These are phyloP conservation scores for Lepidotrigona ventralis DNA, from an alignment of 1,140 invertebrate species.

Conservation along the genomic window DNA sequence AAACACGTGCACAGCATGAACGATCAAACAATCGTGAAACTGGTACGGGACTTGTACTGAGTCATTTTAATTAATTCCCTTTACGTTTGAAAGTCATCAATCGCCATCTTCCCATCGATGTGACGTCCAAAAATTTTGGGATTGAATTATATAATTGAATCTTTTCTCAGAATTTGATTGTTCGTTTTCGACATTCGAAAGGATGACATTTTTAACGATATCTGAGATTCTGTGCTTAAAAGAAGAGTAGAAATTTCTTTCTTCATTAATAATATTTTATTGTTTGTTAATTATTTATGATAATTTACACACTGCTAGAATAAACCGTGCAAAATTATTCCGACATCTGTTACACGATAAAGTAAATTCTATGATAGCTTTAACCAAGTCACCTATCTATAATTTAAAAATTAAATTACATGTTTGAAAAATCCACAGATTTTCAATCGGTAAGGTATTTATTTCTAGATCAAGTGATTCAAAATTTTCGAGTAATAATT, in stretches of 20 bases:
- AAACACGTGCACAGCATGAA: constrained; percentile 20
- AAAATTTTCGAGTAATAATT: not conserved
- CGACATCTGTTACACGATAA: too few species aligned
- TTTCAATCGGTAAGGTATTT: not conserved
- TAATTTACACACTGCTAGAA: not conserved
- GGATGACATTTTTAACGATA: not conserved
- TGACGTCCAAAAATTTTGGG: not conserved
- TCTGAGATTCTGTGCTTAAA: not conserved
- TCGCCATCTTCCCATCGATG: not conserved
- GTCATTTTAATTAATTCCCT: not conserved
- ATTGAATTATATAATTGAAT: not conserved
- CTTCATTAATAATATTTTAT: not conserved
- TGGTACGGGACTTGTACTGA: not conserved
- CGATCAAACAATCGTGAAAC: not conserved
- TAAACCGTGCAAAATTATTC: not conserved
- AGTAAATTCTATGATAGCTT: too few species aligned
- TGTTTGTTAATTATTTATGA: not conserved
- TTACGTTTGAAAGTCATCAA: not conserved
- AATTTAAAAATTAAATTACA: too few species aligned
- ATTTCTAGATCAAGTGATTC: not conserved
- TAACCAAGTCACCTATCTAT: too few species aligned
- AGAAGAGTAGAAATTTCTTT: not conserved
- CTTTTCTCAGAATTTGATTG: not conserved
- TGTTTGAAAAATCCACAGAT: too few species aligned
- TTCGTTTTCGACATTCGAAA: not conserved